phyloP scores from a whole-genome alignment of 2,888 invertebrate genomes.

The Actias luna region DNA sequence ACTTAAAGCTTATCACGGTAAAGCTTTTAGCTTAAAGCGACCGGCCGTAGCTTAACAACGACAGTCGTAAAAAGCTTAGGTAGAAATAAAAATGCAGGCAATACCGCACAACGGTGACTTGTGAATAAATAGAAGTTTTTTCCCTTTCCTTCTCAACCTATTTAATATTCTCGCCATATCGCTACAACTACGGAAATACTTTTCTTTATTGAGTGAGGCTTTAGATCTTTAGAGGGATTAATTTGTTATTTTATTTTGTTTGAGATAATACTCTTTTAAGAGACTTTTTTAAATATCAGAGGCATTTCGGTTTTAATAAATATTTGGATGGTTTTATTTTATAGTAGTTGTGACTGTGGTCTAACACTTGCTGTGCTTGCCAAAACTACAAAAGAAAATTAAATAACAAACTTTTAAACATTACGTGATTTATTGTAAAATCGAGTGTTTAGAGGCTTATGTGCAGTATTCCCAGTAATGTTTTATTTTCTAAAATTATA shows the following conservation, averaged over 20 bases:
- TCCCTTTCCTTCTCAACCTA: constrained; percentile 17
- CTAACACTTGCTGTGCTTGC: no score
- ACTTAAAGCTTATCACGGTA: constrained; percentile 11
- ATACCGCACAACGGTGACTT: constrained; percentile 17
- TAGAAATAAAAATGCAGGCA: constrained; percentile 16
- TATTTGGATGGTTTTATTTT: background rate
- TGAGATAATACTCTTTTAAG: constrained; percentile 9
- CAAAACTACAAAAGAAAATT: no score
- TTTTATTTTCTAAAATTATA: no score
- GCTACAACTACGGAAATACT: constrained; percentile 23
- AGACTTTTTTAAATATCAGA: background rate
- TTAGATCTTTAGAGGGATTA: constrained; percentile 21
- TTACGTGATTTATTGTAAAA: no score
- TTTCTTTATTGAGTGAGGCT: constrained; percentile 22
- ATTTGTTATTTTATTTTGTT: constrained; percentile 21
- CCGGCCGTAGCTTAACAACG: constrained; percentile 15
- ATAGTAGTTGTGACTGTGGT: no score
- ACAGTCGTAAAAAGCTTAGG: constrained; percentile 19
- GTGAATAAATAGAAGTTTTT: constrained; percentile 20
- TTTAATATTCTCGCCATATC: constrained; percentile 26
- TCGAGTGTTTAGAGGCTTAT: no score
- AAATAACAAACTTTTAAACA: no score
- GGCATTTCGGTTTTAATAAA: background rate
- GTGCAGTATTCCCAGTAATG: no score
- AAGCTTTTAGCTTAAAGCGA: constrained; percentile 13